Base-by-base conservation (phyloP, 2,113 vertebrate species). In the Acanthisitta chloris region DNA sequence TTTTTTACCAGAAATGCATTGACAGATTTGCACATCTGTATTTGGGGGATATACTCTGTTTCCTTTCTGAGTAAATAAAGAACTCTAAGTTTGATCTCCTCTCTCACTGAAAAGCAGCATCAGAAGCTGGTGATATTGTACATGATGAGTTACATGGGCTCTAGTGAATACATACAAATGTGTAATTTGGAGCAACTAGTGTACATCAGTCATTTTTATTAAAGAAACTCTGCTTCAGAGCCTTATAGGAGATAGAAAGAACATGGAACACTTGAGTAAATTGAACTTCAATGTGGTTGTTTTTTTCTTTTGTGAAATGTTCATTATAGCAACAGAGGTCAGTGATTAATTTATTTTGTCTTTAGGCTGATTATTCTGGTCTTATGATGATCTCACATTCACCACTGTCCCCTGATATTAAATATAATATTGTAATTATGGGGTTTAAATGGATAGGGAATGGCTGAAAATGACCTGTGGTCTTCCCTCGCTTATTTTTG, bases 181-280 rank as follows among this genome's bases (percentile, higher is more conserved):
- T 54, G 82, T 79, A 84, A 94, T 96, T 95, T 94, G 85, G 82
- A 94, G 71, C 52, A 92, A 93, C 58, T 81, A 42, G 51, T 90
- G 76, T 88, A 67, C 69, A 86, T 86, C 52, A 90, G 91, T 96
- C 82, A 95, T 96, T 90, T 88, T 94, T 94, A 95, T 96, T 92
- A 88, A 88, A 79, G 79, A 71, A 96, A 93, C 10, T 88, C 78
- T 76, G 24, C 61, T 90, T 95, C 69, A 59, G 33, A 93, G 85
- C 15, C 61, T 81, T 92, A 73, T 45, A 92, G 64, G 38, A 95
- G 64, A 51, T 18, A 72, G 24, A 81, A 92, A 77, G 81, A 95
- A 93, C 82, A 93, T 69, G 43, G 72, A 97, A 81, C 72, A 76
- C 73, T 88, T 71, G 76, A 93, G 72, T 95, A 95, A 96, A 96